A percentile compares a stretch with the other conserved stretches of the same genome.
These are phyloP conservation scores for Diarsia rubi DNA, from an alignment of 2,888 invertebrate genomes.

Conservation along the genomic window DNA sequence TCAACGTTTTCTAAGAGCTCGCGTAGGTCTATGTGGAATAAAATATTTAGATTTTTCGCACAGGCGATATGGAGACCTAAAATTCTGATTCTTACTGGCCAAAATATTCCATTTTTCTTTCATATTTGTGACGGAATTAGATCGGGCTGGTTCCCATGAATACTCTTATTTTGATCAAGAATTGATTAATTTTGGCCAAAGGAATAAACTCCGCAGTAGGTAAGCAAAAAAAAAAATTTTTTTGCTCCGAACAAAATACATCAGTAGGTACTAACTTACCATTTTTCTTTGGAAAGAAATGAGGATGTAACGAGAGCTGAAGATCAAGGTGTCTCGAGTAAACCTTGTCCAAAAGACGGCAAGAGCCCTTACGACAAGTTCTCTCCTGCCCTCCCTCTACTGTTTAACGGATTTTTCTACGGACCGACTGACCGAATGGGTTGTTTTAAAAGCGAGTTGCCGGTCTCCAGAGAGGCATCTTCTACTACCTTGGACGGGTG, in stretches of 20 bases:
- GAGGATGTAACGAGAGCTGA: not conserved
- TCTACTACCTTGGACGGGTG: not conserved
- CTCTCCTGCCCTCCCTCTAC: not conserved
- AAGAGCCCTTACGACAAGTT: not conserved
- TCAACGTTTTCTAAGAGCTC: no score
- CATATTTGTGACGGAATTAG: not conserved
- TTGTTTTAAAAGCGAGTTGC: not conserved
- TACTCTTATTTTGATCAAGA: not conserved
- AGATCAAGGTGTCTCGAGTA: not conserved
- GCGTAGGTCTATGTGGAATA: no score
- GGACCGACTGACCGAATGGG: not conserved
- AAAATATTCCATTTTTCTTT: not conserved
- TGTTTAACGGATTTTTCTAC: slow-evolving; percentile 33
- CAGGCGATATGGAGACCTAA: not conserved
- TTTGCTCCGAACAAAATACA: not conserved
- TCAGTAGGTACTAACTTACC: slow-evolving; percentile 6
- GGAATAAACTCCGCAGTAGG: not conserved
- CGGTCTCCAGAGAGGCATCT: not conserved
- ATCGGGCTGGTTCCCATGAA: not conserved
- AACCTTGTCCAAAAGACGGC: not conserved
- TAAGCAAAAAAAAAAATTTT: not conserved
- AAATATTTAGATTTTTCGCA: not conserved
- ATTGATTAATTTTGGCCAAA: not conserved
- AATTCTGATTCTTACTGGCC: not conserved
- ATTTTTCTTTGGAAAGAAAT: slow-evolving; percentile 38